Conservation (phyloP, 2,113 vertebrate species). For the Calidris pygmaea region DNA sequence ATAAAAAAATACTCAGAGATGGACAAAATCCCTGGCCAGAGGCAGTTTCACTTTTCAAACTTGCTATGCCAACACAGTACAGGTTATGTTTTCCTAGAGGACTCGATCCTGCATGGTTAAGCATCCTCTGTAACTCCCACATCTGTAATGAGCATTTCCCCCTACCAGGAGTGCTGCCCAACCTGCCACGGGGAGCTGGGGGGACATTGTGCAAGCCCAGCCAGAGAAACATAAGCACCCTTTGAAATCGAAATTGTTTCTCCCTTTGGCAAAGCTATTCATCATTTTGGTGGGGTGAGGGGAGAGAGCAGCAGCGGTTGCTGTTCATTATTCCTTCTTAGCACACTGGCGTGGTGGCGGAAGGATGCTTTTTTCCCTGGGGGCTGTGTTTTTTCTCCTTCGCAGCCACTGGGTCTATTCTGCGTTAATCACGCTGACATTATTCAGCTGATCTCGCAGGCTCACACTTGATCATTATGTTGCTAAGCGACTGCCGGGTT, state of each 20-base stretch:
- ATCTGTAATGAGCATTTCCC: not conserved
- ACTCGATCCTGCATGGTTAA: not conserved
- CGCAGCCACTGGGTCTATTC: not conserved
- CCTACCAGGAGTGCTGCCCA: not conserved
- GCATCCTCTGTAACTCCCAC: not conserved
- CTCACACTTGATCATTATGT: constrained; percentile 66
- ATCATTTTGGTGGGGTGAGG: not conserved
- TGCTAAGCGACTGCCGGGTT: constrained; percentile 76
- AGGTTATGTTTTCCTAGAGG: not conserved
- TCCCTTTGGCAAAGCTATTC: not conserved
- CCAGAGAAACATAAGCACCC: not conserved
- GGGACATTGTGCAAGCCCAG: not conserved
- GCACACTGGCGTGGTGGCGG: fast-evolving
- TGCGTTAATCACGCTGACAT: constrained; percentile 58
- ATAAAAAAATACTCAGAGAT: not conserved
- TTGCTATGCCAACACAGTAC: not conserved
- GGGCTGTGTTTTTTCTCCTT: not conserved
- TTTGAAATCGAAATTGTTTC: not conserved
- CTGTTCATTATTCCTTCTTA: not conserved
- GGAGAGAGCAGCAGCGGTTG: not conserved
- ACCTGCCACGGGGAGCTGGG: fast-evolving
- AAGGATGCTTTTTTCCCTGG: constrained; percentile 35
- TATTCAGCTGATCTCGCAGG: constrained; percentile 63
- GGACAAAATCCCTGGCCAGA: not conserved
- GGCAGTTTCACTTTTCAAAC: not conserved